phyloP scores from a whole-genome alignment of 2,797 vertebrate species.

The Acipenser oxyrinchus region DNA sequence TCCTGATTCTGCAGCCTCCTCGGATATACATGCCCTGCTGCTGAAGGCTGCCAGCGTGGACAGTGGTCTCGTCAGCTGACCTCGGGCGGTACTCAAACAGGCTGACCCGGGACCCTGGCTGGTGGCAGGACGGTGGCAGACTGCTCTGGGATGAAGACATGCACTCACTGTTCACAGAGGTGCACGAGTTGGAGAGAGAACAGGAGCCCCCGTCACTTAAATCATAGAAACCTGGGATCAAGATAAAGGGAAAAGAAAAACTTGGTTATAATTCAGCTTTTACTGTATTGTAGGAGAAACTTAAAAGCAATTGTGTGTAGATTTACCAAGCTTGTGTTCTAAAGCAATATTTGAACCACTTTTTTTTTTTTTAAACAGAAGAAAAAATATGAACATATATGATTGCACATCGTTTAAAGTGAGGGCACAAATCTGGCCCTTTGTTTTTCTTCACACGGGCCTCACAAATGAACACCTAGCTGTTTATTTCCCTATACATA shows the following conservation, averaged over 20 bases:
- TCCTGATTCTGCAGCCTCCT: constrained; percentile 52
- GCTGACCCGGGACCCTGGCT: constrained; percentile 36
- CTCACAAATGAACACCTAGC: too few relatives aligned
- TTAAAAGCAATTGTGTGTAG: too few relatives aligned
- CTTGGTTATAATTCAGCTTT: too few relatives aligned
- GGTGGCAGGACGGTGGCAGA: constrained; percentile 47
- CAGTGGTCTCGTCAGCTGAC: constrained; percentile 74
- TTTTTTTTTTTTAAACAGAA: too few relatives aligned
- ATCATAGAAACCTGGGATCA: constrained; percentile 81
- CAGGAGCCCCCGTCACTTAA: constrained; percentile 84
- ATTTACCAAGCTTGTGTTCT: too few relatives aligned
- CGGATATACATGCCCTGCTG: constrained; percentile 47
- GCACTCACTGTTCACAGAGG: constrained; percentile 85
- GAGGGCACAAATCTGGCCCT: too few relatives aligned
- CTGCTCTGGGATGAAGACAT: constrained; percentile 67
- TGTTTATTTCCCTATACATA: too few relatives aligned
- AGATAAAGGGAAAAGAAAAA: neutral
- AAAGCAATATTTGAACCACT: too few relatives aligned
- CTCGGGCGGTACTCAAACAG: constrained; percentile 60
- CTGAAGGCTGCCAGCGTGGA: constrained; percentile 53
- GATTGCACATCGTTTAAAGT: too few relatives aligned
- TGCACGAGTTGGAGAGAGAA: constrained; percentile 87
- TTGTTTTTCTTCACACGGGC: too few relatives aligned
- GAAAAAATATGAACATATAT: too few relatives aligned
- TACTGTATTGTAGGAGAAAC: too few relatives aligned